Conservation (phyloP, 1,140 invertebrate genomes). For the Aphis gossypii region DNA sequence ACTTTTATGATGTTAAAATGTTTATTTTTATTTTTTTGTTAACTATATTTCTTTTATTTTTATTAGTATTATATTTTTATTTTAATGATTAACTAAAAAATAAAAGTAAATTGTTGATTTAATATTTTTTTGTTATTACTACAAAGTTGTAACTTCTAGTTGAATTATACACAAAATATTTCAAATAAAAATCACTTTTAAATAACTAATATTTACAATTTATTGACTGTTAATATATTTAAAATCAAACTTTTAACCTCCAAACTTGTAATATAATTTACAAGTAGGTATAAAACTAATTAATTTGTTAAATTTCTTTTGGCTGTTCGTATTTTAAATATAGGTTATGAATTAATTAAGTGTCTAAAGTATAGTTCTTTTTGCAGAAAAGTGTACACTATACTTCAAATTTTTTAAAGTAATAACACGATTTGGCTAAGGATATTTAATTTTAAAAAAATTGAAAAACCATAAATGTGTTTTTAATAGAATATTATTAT, state of each 20-base stretch:
- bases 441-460: background rate
- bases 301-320: background rate
- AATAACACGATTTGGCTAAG: background rate
- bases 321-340: no score
- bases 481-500: background rate
- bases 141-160: background rate
- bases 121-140: background rate
- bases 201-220: background rate
- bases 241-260: background rate
- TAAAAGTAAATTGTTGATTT: background rate
- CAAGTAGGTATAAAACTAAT: background rate
- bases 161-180: background rate
- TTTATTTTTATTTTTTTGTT: background rate
- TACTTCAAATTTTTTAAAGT: background rate
- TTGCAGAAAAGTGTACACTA: background rate
- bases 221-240: background rate
- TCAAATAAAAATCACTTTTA: background rate
- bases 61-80: background rate
- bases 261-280: background rate
- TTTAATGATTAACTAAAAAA: background rate
- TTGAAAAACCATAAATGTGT: background rate
- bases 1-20: background rate
- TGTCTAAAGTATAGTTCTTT: background rate
- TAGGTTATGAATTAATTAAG: background rate
- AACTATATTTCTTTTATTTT: background rate